phyloP scores from a whole-genome alignment of 2,797 vertebrate genomes.

The Labeo calbasu region DNA sequence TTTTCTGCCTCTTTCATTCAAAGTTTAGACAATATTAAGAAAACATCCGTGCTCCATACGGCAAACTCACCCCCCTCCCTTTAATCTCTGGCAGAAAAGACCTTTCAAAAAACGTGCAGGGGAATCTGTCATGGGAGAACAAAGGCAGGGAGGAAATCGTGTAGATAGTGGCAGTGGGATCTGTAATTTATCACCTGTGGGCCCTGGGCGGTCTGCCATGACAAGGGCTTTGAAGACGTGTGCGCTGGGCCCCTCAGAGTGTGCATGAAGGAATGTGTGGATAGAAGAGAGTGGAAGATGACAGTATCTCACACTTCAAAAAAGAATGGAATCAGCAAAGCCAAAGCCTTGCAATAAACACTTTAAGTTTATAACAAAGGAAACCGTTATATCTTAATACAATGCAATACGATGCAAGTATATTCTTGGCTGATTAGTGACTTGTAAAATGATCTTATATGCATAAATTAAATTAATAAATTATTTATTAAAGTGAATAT shows the following conservation, averaged over 20 bases:
- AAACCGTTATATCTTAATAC: not conserved
- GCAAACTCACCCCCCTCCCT: constrained; percentile 71
- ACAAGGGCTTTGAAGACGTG: constrained; percentile 59
- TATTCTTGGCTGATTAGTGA: no score
- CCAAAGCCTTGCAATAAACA: not conserved
- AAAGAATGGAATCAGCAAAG: not conserved
- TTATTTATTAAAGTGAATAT: not conserved
- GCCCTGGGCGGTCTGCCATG: constrained; percentile 67
- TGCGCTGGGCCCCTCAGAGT: constrained; percentile 33
- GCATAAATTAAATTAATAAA: not conserved
- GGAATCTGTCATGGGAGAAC: constrained; percentile 74
- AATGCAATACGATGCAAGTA: no score
- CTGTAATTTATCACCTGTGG: constrained; percentile 84
- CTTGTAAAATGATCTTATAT: not conserved
- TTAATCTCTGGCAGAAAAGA: constrained; percentile 77
- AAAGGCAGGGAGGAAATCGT: constrained; percentile 77
- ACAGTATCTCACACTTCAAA: constrained; percentile 10
- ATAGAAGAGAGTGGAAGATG: constrained; percentile 30
- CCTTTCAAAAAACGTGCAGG: constrained; percentile 68
- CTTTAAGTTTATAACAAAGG: not conserved
- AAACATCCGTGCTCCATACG: constrained; percentile 81
- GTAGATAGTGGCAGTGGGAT: constrained; percentile 71
- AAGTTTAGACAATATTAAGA: constrained; percentile 76
- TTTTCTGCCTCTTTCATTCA: constrained; percentile 56
- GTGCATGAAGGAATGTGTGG: constrained; percentile 34